Evolutionary conservation across 2,113 vertebrate species (phyloP), one percentile per base, ranked within the genome.

Genomic region (Dipodomys merriami): DNA sequence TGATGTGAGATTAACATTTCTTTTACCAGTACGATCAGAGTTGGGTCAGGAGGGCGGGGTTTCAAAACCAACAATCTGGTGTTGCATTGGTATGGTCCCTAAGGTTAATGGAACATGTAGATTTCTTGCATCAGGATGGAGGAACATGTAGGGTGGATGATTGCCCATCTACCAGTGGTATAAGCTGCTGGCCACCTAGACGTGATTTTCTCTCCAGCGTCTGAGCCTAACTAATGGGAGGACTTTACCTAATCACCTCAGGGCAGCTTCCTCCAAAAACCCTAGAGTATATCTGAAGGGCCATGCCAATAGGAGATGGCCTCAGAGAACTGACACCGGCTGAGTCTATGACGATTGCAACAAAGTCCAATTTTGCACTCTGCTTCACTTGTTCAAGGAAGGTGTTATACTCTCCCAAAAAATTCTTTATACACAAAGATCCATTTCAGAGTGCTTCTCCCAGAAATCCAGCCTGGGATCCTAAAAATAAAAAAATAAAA

Each of bases 11-110:
- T 68, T 27, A 46, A 3, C 5, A 29, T 39, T 29, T 53, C 73
- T 53, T 77, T 86, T 57, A 72, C 15, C 35, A 29, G 20, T 35
- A 68, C 49, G 30, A 72, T 39, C 33, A 60, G 77, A 83, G 22
- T 30, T 79, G 57, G 11, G 18, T 4, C 4, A 57, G 15, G 53
- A 49, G 53, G 53, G 1, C 69, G n/a, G 30, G 68, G 49, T 39
- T 62, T 73, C 11, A 46, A 71, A 20, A 19, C 18, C 64, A 67
- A 30, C 0, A 73, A 78, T 23, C 33, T 35, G 33, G 79, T 60
- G 20, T 15, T 53, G 2, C 4, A 0, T 22, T 12, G 3, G 5
- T 57, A 3, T 4, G n/a, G 20, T 4, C 25, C 35, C 13, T 6
- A 1, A 57, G 23, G 25, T 22, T 1, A 2, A 3, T 8, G 18